Evolutionary conservation across 2,797 vertebrate species (phyloP).

Genomic region (Trachurus trachurus): DNA sequence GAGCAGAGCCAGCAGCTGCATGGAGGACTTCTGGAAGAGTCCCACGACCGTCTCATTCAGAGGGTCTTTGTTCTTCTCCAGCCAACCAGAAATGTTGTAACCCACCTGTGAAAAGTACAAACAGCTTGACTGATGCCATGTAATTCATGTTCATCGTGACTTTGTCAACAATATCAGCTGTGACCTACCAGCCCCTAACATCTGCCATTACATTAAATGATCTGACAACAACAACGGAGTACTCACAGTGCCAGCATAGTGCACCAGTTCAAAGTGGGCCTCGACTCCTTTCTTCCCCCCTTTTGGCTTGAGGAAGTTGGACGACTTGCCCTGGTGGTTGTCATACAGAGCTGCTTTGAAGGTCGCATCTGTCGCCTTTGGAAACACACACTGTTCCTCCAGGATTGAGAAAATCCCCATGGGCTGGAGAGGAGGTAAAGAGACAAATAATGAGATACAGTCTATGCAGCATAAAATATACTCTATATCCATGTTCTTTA

Average conservation of each 20-base stretch:
- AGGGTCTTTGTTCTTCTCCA: conserved; percentile 86
- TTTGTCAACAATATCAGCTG: too few species aligned
- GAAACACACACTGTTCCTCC: conserved; percentile 83
- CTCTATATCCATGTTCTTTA: too few species aligned
- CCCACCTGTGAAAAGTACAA: conserved; percentile 71
- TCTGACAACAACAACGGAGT: neutral
- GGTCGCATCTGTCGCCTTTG: conserved; percentile 79
- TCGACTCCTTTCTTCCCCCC: conserved; percentile 77
- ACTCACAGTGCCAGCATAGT: conserved; percentile 73
- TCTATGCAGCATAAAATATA: neutral
- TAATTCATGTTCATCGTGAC: neutral
- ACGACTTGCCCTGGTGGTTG: conserved; percentile 81
- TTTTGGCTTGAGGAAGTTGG: conserved; percentile 81
- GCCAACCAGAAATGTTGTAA: conserved; percentile 79
- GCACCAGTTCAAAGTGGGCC: conserved; percentile 77
- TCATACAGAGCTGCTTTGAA: conserved; percentile 80
- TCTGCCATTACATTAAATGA: neutral
- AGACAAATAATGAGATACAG: neutral
- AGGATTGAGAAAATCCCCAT: conserved; percentile 87
- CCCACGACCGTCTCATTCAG: conserved; percentile 82
- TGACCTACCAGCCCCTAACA: neutral
- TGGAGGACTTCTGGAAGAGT: conserved; percentile 82
- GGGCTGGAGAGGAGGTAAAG: conserved; percentile 58
- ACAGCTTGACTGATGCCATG: neutral
- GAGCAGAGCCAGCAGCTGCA: conserved; percentile 72